Conservation (phyloP, 2,113 vertebrate genomes). For the Thinocorus orbignyianus region DNA sequence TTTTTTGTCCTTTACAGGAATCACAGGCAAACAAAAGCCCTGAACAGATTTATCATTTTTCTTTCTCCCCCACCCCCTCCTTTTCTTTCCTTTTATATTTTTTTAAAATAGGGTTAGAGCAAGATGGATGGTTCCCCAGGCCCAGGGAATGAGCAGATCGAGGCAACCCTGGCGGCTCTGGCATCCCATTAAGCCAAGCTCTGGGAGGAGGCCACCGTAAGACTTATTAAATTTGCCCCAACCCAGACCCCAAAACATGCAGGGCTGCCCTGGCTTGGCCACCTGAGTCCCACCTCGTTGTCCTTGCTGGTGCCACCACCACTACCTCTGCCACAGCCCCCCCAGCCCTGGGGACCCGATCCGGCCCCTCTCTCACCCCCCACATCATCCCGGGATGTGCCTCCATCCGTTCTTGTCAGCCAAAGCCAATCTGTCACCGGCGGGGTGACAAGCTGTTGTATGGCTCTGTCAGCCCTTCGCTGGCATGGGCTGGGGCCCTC, state of each 20-base stretch:
- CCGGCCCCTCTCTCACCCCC: not conserved
- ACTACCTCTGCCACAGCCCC: not conserved
- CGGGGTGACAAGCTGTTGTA: constrained; percentile 41
- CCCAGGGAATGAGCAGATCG: constrained; percentile 19
- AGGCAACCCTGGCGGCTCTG: constrained; percentile 5
- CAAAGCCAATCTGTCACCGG: constrained; percentile 13
- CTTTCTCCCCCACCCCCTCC: constrained; percentile 47
- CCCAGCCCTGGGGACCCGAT: not conserved
- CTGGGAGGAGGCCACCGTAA: not conserved
- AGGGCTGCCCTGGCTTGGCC: not conserved
- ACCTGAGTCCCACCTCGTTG: not conserved
- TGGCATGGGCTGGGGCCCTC: not conserved
- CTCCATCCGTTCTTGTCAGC: constrained; percentile 50
- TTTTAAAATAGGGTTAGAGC: constrained; percentile 62
- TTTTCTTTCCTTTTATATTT: constrained; percentile 69
- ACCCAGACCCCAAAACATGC: not conserved
- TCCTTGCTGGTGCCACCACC: not conserved
- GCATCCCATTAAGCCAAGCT: constrained; percentile 52
- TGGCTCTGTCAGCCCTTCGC: constrained; percentile 28
- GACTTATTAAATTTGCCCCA: not conserved
- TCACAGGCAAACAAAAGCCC: constrained; percentile 57
- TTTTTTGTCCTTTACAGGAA: constrained; percentile 60
- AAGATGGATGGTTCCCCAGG: constrained; percentile 65
- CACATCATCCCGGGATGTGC: not conserved
- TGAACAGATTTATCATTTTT: constrained; percentile 59